Conservation (phyloP, 2,797 vertebrate genomes). For the Eutrigla gurnardus region DNA sequence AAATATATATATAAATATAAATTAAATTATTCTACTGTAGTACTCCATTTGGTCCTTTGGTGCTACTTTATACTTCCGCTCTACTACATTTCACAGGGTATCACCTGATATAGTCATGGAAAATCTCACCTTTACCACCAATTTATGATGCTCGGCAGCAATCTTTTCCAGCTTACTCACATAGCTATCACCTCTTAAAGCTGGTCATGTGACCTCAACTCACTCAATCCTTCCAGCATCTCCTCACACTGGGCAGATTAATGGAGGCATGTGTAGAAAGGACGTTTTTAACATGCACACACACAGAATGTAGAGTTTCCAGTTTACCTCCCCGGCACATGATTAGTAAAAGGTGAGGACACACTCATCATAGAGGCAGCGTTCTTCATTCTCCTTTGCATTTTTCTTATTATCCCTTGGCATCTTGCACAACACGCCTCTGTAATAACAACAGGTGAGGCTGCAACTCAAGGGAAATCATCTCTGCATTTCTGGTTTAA, state of each 20-base stretch:
- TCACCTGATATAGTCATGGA: neutral
- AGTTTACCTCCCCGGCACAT: neutral
- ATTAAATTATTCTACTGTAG: no score
- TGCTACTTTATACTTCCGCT: no score
- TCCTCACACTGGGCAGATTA: neutral
- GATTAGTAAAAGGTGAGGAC: neutral
- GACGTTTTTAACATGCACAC: neutral
- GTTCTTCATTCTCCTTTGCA: neutral
- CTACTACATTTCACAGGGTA: neutral
- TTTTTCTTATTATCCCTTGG: neutral
- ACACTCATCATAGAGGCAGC: neutral
- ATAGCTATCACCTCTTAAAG: neutral
- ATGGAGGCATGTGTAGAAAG: neutral
- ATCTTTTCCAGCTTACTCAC: neutral
- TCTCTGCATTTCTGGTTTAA: constrained; percentile 8
- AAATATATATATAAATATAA: no score
- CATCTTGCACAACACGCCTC: neutral
- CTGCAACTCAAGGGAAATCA: neutral
- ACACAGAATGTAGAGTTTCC: neutral
- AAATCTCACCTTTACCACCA: neutral
- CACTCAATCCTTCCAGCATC: neutral
- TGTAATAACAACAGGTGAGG: neutral
- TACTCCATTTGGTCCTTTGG: no score
- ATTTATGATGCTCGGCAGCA: no score
- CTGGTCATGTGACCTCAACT: constrained; percentile 5